Base-by-base conservation (phyloP, 1,140 invertebrate genomes). In the Zaprionus davidi region DNA sequence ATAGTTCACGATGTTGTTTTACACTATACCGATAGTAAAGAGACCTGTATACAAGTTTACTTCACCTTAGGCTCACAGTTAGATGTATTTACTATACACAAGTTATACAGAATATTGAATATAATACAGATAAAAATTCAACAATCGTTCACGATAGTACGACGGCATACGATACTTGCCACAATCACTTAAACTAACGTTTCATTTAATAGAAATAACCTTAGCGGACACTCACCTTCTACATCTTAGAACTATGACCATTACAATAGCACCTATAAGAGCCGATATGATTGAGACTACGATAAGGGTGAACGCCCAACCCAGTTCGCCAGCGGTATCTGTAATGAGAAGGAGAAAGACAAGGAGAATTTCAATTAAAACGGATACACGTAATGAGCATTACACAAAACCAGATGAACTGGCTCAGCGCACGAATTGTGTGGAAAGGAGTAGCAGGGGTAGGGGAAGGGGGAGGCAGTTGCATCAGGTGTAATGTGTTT, bases 231-330 rank as follows among this genome's bases (percentile, higher is more conserved):
- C 92, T 90, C 79, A 94, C 93, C 93, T 93, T 93, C 93, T 94
- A 92, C 94, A 94, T 84, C 93, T 94, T 84, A 94, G 91, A 79
- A 93, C 93, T 93, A 93, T 93, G 87, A 94, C 93, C 94, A 94
- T 94, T 79, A 94, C 82, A 82, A 94, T 93, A 87, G 94, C 94
- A 80, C 94, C 94, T 91, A 94, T 93, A 68, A 94, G 82, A 82
- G 93, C 94, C 65, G 93, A 94, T 90, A 93, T 92, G 82, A 94
- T 92, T 81, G 94, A 94, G 76, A 94, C 94, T 90, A 94, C 94
- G 53, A 94, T 93, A 79, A 94, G 81, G 68, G 93, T 94, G 71
- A 94, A 92, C 51, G 93, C 93, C 93, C 93, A 94, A 77, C 93
- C 93, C 75, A 94, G 77, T 91, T 94, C 93, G 60, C 93, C 93